phyloP scores from a whole-genome alignment of 2,113 vertebrate genomes.

The Phycodurus eques region DNA sequence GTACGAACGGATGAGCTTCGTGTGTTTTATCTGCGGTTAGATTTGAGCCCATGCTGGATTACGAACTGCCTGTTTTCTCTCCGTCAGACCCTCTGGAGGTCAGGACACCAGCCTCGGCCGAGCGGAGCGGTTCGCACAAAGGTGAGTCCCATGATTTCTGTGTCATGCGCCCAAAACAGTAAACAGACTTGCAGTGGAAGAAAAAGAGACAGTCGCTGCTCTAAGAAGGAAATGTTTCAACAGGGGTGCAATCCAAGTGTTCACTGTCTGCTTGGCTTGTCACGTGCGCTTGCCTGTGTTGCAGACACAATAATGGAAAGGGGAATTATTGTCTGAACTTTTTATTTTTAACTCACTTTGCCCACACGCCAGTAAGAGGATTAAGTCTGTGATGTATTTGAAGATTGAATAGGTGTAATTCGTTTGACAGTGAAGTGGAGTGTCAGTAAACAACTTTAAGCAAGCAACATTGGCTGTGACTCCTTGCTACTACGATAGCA shows the following conservation, averaged over 20 bases:
- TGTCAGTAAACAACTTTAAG: no score
- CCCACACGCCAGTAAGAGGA: not conserved
- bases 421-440: no score
- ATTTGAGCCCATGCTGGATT: not conserved
- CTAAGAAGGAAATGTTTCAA: no score
- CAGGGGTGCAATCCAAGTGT: no score
- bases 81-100: conserved; percentile 64
- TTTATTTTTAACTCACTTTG: not conserved
- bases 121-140: conserved; percentile 68
- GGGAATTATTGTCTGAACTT: no score
- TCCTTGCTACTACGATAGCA: no score
- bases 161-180: not conserved
- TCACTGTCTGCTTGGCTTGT: conserved; percentile 3
- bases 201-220: no score
- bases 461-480: no score
- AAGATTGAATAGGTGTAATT: no score
- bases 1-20: conserved; percentile 5
- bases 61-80: not conserved
- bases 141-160: conserved; percentile 33
- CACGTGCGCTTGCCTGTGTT: not conserved
- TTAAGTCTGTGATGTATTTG: not conserved
- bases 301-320: no score
- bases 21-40: not conserved
- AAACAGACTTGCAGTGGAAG: conserved; percentile 2
- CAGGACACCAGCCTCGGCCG: conserved; percentile 58